A percentile compares a stretch with the other conserved stretches of the same genome.
phyloP scores from a whole-genome alignment of 2,888 invertebrate species.

The Eledone cirrhosa region DNA sequence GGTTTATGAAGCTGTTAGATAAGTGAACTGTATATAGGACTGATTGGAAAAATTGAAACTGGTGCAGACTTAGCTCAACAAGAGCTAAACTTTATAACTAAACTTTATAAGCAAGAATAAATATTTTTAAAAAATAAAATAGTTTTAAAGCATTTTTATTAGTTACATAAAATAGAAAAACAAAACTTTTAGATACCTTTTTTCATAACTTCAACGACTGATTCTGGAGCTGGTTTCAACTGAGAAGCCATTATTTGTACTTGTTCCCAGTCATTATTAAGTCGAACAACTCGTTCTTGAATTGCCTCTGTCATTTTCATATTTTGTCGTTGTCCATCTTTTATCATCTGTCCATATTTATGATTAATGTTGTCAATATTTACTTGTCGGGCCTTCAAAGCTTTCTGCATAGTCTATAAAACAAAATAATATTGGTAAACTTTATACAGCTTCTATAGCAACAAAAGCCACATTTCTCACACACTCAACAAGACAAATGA shows the following conservation, averaged over 20 bases:
- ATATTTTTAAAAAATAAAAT: no score
- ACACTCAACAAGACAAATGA: no score
- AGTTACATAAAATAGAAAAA: neutral
- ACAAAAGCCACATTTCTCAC: no score
- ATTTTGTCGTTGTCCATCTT: conserved; percentile 45
- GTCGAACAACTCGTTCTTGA: conserved; percentile 49
- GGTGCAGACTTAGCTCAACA: no score
- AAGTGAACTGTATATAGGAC: no score
- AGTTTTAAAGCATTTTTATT: no score
- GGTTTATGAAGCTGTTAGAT: no score
- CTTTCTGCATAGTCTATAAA: conserved; percentile 56
- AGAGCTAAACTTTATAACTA: no score
- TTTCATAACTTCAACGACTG: conserved; percentile 48
- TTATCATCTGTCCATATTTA: conserved; percentile 43
- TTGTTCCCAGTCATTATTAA: conserved; percentile 60
- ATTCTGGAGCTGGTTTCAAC: conserved; percentile 43
- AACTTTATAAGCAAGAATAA: no score
- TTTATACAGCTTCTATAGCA: no score
- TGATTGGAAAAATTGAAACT: no score
- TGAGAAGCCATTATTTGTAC: conserved; percentile 51
- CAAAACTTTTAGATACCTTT: conserved; percentile 45
- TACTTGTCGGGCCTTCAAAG: conserved; percentile 50
- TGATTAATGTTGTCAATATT: conserved; percentile 54
- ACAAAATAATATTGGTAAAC: neutral
- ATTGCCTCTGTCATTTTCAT: conserved; percentile 50